phyloP scores from a whole-genome alignment of 2,888 invertebrate genomes.

The Athalia rosae region DNA sequence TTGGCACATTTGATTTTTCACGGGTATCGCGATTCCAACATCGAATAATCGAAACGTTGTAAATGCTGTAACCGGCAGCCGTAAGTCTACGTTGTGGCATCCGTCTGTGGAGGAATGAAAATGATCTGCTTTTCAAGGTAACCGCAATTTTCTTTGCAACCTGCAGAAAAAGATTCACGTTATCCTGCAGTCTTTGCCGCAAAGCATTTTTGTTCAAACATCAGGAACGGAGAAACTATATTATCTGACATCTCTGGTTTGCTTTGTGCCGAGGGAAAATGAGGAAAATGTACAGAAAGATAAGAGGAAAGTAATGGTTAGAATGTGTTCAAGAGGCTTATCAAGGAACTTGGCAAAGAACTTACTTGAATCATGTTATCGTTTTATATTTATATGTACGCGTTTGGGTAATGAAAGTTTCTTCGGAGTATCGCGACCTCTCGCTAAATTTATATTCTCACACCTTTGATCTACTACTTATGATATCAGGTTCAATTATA shows the following conservation, averaged over 20 bases:
- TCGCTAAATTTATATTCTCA: background rate
- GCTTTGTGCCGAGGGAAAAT: conserved; percentile 31
- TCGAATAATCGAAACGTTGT: too few relatives aligned
- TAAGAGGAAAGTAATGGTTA: conserved; percentile 28
- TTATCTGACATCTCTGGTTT: conserved; percentile 35
- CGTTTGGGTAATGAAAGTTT: conserved; percentile 10
- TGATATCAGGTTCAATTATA: conserved; percentile 12
- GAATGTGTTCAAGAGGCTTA: conserved; percentile 45
- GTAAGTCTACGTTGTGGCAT: background rate
- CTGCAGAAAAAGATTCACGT: conserved; percentile 9
- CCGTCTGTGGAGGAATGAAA: background rate
- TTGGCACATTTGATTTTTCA: background rate
- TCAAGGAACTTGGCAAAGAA: conserved; percentile 41
- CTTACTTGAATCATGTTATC: conserved; percentile 39
- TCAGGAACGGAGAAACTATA: conserved; percentile 25
- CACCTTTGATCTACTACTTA: background rate
- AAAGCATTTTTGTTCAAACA: conserved; percentile 21
- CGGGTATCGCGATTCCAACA: too few relatives aligned
- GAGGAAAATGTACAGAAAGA: conserved; percentile 30
- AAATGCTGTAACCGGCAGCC: too few relatives aligned
- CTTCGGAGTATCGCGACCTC: background rate
- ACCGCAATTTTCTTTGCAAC: conserved; percentile 10
- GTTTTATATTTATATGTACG: conserved; percentile 16
- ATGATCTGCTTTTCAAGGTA: background rate
- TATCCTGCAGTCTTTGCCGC: conserved; percentile 7